Evolutionary conservation across 2,113 vertebrate genomes (phyloP).

Genomic region (Machaerirhynchus nigripectus): DNA sequence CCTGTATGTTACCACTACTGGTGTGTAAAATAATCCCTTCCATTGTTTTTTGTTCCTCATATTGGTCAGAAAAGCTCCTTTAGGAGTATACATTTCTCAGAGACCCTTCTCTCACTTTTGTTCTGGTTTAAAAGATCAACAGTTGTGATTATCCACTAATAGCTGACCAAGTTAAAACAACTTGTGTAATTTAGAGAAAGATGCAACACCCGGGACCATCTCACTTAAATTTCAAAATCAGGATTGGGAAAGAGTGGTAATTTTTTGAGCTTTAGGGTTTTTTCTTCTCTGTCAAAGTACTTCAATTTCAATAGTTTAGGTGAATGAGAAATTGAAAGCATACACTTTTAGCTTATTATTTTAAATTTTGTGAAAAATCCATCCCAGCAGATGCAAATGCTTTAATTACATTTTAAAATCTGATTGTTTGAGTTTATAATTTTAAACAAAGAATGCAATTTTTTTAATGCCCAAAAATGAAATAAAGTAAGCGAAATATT

Average conservation of each 20-base stretch:
- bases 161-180: background rate
- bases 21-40: background rate
- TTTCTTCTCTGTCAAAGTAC: background rate
- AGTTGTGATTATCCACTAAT: background rate
- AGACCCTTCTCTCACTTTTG: background rate
- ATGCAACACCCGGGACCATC: background rate
- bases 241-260: background rate
- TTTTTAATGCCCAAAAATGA: background rate
- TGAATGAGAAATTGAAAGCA: background rate
- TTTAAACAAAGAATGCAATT: background rate
- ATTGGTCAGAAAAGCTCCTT: background rate
- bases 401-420: background rate
- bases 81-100: background rate
- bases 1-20: background rate
- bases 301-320: background rate
- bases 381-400: background rate
- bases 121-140: background rate
- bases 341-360: background rate
- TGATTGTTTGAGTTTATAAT: background rate
- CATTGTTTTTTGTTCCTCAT: background rate
- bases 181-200: background rate
- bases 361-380: background rate
- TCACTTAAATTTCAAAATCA: background rate
- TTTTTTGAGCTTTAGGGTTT: background rate
- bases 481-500: background rate